Evolutionary conservation across 2,113 vertebrate species (phyloP).

Genomic region (Hucho hucho): DNA sequence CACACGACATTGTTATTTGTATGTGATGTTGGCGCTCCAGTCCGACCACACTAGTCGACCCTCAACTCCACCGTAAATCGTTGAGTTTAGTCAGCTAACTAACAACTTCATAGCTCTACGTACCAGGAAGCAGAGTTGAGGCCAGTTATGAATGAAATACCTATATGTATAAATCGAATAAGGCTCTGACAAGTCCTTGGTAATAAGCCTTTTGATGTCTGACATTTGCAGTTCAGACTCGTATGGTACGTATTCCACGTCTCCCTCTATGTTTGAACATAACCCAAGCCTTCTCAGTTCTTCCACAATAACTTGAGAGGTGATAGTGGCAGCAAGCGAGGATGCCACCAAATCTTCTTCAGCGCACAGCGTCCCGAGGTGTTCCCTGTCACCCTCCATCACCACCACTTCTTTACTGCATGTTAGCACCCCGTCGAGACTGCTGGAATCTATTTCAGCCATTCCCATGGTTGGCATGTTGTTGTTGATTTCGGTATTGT

Average conservation of each 20-base stretch:
- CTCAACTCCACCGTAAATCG: no score
- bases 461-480: neutral
- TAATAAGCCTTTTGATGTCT: conserved; percentile 93
- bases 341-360: no score
- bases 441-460: neutral
- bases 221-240: conserved; percentile 92
- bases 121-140: conserved; percentile 94
- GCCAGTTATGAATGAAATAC: conserved; percentile 97
- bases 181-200: conserved; percentile 93
- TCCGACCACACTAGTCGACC: no score
- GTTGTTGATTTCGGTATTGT: neutral
- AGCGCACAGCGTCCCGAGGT: no score
- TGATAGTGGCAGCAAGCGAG: no score
- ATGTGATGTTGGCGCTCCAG: no score
- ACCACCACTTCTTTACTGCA: no score
- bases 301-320: neutral
- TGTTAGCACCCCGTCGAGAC: no score
- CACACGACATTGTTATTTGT: no score
- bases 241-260: conserved; percentile 78
- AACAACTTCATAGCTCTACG: conserved; percentile 55
- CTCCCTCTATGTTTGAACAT: neutral
- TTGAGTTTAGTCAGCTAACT: no score
- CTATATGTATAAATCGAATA: conserved; percentile 95
- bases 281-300: neutral
- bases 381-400: no score